A percentile compares a stretch with the other conserved stretches of the same genome.
phyloP scores from a whole-genome alignment of 2,888 invertebrate species.

The Caenorhabditis angaria region DNA sequence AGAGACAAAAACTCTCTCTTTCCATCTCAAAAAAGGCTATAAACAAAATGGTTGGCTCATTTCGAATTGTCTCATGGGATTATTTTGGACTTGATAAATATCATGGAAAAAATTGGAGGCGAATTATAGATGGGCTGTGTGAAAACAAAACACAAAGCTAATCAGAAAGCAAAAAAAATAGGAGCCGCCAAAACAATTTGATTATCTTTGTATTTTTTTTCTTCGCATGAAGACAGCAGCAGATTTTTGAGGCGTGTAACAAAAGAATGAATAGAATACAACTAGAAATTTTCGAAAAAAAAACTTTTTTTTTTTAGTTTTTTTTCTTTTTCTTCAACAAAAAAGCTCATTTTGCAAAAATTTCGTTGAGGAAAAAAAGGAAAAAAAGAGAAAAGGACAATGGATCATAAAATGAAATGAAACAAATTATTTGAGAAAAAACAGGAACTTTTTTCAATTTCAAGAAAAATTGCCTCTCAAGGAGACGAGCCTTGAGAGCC shows the following conservation, averaged over 20 bases:
- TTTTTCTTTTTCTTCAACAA: neutral
- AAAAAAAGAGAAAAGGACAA: neutral
- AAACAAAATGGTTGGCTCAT: constrained; percentile 9
- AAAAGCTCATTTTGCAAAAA: too few species aligned
- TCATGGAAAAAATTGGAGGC: too few species aligned
- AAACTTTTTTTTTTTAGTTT: neutral
- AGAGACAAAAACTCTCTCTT: too few species aligned
- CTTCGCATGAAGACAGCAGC: neutral
- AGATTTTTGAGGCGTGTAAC: too few species aligned
- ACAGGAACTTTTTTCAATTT: too few species aligned
- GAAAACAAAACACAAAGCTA: neutral
- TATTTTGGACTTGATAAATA: constrained; percentile 1
- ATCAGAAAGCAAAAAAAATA: neutral
- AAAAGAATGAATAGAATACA: constrained; percentile 1
- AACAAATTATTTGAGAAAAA: neutral
- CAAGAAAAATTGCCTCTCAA: too few species aligned
- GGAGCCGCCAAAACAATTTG: neutral
- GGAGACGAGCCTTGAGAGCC: too few species aligned
- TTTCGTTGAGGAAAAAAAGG: too few species aligned
- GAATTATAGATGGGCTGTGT: too few species aligned
- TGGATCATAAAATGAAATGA: neutral
- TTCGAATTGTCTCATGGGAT: neutral
- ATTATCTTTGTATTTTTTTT: neutral
- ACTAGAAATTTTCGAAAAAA: neutral
- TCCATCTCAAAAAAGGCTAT: constrained; percentile 1